Evolutionary conservation across 1,140 invertebrate genomes (phyloP).

Genomic region (Drosophila pectinifera): DNA sequence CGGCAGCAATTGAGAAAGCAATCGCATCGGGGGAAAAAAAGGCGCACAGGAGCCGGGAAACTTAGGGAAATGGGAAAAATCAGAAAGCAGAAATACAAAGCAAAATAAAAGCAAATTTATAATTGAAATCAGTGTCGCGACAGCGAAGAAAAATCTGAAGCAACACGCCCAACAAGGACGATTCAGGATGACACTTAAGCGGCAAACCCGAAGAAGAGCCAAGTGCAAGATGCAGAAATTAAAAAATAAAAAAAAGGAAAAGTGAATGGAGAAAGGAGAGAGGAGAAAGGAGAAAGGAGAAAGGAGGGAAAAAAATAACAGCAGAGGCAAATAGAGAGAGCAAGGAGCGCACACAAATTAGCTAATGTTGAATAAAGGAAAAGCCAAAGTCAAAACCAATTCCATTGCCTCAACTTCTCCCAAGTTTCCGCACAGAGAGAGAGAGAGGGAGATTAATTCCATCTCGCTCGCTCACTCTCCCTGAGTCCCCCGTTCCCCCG

Average conservation of each 20-base stretch:
- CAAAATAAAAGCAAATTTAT: constrained; percentile 67
- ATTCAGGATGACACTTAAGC: constrained; percentile 59
- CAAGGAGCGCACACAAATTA: constrained; percentile 69
- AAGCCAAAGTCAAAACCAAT: constrained; percentile 62
- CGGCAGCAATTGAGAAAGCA: constrained; percentile 68
- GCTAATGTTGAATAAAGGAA: constrained; percentile 73
- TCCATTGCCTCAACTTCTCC: constrained; percentile 51
- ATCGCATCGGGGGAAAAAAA: constrained; percentile 33
- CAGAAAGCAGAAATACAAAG: not conserved
- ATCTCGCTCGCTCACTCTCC: not conserved
- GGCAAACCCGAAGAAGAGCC: constrained; percentile 6
- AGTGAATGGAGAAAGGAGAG: not conserved
- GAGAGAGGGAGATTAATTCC: not conserved
- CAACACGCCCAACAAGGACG: constrained; percentile 16
- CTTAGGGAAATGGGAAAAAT: constrained; percentile 25
- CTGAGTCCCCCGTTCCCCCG: constrained; percentile 16
- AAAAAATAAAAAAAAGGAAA: constrained; percentile 5
- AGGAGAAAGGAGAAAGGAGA: not conserved
- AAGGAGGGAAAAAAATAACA: not conserved
- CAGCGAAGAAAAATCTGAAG: constrained; percentile 18
- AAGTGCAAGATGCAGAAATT: constrained; percentile 51
- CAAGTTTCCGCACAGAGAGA: constrained; percentile 17
- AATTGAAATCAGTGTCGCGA: constrained; percentile 81
- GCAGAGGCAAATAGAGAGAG: constrained; percentile 2
- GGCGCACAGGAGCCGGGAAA: not conserved